Conservation (phyloP, 1,140 invertebrate species). For the Trichonephila clavipes region DNA sequence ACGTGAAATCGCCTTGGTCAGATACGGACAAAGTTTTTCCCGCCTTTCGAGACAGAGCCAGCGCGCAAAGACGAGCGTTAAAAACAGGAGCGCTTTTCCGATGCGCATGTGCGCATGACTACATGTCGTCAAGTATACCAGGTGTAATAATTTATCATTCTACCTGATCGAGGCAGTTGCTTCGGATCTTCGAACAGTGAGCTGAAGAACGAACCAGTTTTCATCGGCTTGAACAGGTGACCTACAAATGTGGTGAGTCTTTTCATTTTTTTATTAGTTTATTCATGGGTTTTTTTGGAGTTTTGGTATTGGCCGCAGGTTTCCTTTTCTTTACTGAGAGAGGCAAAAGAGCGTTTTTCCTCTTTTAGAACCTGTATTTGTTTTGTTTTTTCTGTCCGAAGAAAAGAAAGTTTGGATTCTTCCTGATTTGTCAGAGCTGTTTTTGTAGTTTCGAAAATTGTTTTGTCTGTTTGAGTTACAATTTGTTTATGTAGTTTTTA, state of each 20-base stretch:
- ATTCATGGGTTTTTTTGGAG: background rate
- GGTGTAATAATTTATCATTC: slow-evolving; percentile 70
- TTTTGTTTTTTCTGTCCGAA: background rate
- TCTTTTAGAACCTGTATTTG: background rate
- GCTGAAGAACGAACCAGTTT: background rate
- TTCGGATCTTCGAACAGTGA: background rate
- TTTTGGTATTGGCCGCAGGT: slow-evolving; percentile 1
- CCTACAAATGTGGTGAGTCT: slow-evolving; percentile 47
- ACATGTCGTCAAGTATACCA: slow-evolving; percentile 59
- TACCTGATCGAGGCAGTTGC: slow-evolving; percentile 56
- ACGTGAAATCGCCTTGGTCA: background rate
- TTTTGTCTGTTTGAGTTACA: background rate
- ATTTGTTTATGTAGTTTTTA: background rate
- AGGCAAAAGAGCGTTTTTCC: background rate
- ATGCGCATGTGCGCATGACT: slow-evolving; percentile 21
- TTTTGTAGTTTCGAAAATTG: background rate
- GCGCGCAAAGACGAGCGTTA: slow-evolving; percentile 3
- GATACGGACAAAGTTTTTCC: slow-evolving; percentile 12
- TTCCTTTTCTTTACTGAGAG: background rate
- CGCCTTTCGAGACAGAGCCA: background rate
- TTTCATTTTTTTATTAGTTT: background rate
- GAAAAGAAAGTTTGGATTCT: background rate
- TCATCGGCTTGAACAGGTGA: slow-evolving; percentile 42
- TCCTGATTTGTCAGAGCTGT: background rate
- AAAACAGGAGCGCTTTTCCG: slow-evolving; percentile 48